Percentiles rank a stretch among this genome's conserved stretches.
Evolutionary conservation across 2,113 vertebrate species (phyloP).

Genomic region (Arizona elegans): DNA sequence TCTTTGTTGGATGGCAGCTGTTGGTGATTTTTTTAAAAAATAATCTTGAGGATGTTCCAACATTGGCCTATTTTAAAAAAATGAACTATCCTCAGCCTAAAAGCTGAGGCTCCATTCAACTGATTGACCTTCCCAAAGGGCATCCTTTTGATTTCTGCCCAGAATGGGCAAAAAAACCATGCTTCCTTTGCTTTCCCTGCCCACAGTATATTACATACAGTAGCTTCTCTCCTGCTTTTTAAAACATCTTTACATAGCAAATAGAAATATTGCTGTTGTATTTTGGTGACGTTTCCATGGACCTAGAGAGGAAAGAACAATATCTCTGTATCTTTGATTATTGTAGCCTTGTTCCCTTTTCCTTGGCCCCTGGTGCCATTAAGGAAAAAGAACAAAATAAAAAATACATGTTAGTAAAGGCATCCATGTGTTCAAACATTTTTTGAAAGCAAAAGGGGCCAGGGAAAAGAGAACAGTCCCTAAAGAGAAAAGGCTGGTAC

Average conservation of each 20-base stretch:
- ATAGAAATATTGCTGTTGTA: background rate
- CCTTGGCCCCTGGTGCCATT: background rate
- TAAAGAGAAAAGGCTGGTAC: background rate
- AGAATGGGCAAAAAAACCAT: too few relatives aligned
- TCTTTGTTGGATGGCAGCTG: background rate
- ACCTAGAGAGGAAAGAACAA: background rate
- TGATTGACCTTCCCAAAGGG: background rate
- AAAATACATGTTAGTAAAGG: background rate
- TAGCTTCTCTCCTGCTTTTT: too few relatives aligned
- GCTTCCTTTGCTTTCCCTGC: too few relatives aligned
- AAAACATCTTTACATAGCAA: too few relatives aligned
- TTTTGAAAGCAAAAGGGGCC: background rate
- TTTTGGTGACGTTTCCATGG: background rate
- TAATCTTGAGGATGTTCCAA: background rate
- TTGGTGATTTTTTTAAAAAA: background rate
- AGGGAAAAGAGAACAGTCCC: background rate
- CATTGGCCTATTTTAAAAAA: background rate
- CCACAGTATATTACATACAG: too few relatives aligned
- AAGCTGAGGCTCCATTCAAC: background rate
- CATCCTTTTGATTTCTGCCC: too few relatives aligned
- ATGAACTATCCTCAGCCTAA: background rate
- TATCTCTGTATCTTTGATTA: background rate
- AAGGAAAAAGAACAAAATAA: background rate
- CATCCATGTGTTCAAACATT: background rate
- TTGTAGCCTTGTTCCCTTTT: too few relatives aligned